A percentile compares a stretch with the other conserved stretches of the same genome.
Evolutionary conservation across 2,797 vertebrate genomes (phyloP).

Genomic region (Mormyrus proboscirostris): DNA sequence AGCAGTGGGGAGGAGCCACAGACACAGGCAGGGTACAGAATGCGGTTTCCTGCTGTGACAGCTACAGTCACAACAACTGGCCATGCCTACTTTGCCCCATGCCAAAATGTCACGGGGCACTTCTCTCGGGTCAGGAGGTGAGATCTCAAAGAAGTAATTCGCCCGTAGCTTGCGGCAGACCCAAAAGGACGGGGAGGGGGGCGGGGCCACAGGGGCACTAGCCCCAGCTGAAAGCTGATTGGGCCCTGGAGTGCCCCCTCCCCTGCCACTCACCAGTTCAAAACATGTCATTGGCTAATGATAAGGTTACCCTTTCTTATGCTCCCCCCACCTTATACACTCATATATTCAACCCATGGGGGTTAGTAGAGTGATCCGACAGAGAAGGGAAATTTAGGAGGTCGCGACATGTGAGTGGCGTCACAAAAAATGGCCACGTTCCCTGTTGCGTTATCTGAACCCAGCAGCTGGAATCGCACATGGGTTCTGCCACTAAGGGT

Average conservation of each 20-base stretch:
- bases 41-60: background rate
- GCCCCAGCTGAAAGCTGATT: background rate
- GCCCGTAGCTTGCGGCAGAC: background rate
- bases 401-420: background rate
- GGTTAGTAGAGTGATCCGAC: background rate
- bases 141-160: conserved; percentile 8
- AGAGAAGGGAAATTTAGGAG: background rate
- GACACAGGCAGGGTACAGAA: background rate
- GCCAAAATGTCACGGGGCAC: background rate
- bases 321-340: background rate
- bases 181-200: background rate
- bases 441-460: background rate
- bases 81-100: background rate
- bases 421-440: background rate
- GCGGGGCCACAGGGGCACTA: background rate
- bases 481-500: background rate
- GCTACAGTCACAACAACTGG: background rate
- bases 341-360: background rate
- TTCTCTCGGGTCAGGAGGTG: background rate
- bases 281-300: background rate
- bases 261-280: background rate
- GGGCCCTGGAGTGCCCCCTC: background rate
- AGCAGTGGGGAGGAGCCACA: background rate
- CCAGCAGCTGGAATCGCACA: background rate
- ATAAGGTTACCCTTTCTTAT: background rate